These are phyloP conservation scores for Xestobium rufovillosum DNA, from an alignment of 2,888 invertebrate species.

Conservation along the genomic window DNA sequence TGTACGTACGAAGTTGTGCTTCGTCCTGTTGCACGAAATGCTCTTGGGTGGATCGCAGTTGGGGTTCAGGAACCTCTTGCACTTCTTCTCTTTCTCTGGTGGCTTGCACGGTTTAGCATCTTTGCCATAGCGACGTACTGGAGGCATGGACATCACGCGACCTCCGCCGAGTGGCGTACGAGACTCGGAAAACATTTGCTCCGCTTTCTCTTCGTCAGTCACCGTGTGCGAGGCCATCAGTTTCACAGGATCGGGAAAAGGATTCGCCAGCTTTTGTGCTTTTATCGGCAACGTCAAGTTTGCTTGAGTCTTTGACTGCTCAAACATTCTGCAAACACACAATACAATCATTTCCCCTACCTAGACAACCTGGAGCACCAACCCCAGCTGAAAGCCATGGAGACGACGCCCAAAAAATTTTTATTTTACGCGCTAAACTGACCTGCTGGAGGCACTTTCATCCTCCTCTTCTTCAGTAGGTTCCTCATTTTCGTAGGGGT, in stretches of 20 bases:
- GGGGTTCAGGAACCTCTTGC: not conserved
- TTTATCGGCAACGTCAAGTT: slow-evolving; percentile 36
- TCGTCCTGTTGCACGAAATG: too few relatives aligned
- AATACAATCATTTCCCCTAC: too few relatives aligned
- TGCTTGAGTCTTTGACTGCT: slow-evolving; percentile 34
- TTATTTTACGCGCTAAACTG: too few relatives aligned
- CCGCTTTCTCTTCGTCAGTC: slow-evolving; percentile 40
- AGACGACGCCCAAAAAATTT: too few relatives aligned
- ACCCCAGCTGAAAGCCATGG: too few relatives aligned
- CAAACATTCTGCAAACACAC: slow-evolving; percentile 29
- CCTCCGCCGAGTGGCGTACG: slow-evolving; percentile 12
- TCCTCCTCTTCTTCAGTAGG: too few relatives aligned
- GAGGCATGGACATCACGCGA: not conserved
- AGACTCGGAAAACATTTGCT: slow-evolving; percentile 35
- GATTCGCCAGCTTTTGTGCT: slow-evolving; percentile 35
- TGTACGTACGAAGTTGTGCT: too few relatives aligned
- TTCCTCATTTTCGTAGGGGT: too few relatives aligned
- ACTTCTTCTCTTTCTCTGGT: not conserved
- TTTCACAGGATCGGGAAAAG: slow-evolving; percentile 40
- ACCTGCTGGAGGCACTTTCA: too few relatives aligned
- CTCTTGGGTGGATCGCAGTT: too few relatives aligned
- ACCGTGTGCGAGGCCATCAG: slow-evolving; percentile 37
- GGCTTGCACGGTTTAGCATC: slow-evolving; percentile 1
- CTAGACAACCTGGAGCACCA: too few relatives aligned
- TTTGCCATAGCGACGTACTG: slow-evolving; percentile 3